Percentiles rank a stretch among this genome's conserved stretches.
Conservation (phyloP, 2,888 invertebrate genomes). For the Lycaena phlaeas region DNA sequence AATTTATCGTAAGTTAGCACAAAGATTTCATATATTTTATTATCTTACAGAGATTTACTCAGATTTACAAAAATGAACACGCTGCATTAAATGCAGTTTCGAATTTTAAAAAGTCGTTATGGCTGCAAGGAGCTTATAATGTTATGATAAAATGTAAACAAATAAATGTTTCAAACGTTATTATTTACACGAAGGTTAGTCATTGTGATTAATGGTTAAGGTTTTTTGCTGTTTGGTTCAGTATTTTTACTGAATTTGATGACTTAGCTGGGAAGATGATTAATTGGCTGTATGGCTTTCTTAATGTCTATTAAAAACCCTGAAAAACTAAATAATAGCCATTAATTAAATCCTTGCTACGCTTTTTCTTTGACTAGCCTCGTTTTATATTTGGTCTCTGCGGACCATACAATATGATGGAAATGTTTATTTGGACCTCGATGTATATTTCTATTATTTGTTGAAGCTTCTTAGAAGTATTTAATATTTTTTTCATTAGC, state of each 20-base stretch:
- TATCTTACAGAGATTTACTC: constrained; percentile 68
- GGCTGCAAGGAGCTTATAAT: constrained; percentile 53
- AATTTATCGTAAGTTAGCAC: constrained; percentile 73
- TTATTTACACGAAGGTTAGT: constrained; percentile 12
- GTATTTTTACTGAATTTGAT: neutral
- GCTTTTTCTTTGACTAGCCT: constrained; percentile 6
- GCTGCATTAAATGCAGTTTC: constrained; percentile 56
- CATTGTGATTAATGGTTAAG: neutral
- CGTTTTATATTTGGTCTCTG: constrained; percentile 15
- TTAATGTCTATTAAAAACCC: too few relatives aligned
- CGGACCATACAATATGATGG: constrained; percentile 17
- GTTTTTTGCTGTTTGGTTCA: neutral
- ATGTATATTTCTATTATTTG: constrained; percentile 21
- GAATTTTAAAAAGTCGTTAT: constrained; percentile 38
- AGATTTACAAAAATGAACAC: constrained; percentile 64
- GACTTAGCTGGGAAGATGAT: too few relatives aligned
- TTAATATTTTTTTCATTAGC: constrained; percentile 14
- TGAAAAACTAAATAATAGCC: too few relatives aligned
- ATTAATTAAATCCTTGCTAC: neutral
- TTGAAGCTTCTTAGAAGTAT: constrained; percentile 24
- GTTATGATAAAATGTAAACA: constrained; percentile 25
- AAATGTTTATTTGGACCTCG: constrained; percentile 16
- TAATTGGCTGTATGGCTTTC: too few relatives aligned
- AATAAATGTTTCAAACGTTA: constrained; percentile 12
- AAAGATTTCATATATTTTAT: constrained; percentile 74